phyloP scores from a whole-genome alignment of 2,888 invertebrate genomes.

The Eumerus sabulonum region DNA sequence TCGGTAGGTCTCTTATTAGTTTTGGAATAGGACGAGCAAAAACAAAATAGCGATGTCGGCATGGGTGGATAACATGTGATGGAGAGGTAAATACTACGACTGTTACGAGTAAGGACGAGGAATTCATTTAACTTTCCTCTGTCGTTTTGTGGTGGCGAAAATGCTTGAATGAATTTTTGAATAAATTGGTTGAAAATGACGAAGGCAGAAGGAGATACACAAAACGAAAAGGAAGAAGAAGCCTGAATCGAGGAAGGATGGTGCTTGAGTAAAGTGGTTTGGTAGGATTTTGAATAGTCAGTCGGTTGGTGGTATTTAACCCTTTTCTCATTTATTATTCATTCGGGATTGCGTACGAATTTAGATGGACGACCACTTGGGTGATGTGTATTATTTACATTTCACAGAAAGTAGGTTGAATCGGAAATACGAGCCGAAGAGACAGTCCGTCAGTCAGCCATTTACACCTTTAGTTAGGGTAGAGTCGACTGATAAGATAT shows the following conservation, averaged over 20 bases:
- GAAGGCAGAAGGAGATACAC: no score
- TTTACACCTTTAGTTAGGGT: no score
- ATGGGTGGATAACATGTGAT: not conserved
- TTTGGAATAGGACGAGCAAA: conserved; percentile 3
- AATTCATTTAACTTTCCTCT: conserved; percentile 64
- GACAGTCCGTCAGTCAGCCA: no score
- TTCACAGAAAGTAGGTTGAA: conserved; percentile 11
- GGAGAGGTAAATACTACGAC: not conserved
- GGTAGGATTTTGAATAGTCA: not conserved
- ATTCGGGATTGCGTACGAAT: conserved; percentile 28
- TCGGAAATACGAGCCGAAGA: no score
- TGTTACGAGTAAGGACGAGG: conserved; percentile 36
- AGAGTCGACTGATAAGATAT: conserved; percentile 19
- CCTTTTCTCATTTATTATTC: conserved; percentile 49
- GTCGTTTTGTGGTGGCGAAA: conserved; percentile 52
- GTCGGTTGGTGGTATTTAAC: not conserved
- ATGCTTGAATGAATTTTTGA: conserved; percentile 56
- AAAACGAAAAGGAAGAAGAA: no score
- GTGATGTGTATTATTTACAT: conserved; percentile 19
- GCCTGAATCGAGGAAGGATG: no score
- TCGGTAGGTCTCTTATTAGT: conserved; percentile 33
- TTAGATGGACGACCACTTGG: conserved; percentile 27
- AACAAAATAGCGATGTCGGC: not conserved
- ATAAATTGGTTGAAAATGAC: conserved; percentile 33
- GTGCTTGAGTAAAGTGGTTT: not conserved